phyloP scores from a whole-genome alignment of 1,140 invertebrate species.

The Zophobas atratus region DNA sequence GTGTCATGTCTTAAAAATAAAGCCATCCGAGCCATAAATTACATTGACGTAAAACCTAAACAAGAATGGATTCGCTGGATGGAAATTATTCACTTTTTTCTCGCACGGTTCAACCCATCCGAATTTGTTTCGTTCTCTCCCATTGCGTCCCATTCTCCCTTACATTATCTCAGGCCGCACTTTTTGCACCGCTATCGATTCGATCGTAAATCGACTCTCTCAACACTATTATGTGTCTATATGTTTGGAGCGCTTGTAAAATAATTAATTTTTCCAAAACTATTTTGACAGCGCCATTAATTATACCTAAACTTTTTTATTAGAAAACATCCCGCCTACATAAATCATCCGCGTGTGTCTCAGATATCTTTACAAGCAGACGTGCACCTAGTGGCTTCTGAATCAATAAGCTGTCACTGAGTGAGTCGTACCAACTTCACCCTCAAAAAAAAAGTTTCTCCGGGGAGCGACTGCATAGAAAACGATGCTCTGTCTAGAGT shows the following conservation, averaged over 20 bases:
- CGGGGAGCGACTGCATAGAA: neutral
- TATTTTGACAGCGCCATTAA: neutral
- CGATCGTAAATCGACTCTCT: constrained; percentile 37
- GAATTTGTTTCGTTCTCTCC: constrained; percentile 37
- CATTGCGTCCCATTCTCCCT: constrained; percentile 24
- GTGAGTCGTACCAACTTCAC: no score
- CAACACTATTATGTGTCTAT: constrained; percentile 8
- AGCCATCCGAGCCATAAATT: constrained; percentile 12
- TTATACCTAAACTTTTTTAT: no score
- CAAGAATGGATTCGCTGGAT: constrained; percentile 4
- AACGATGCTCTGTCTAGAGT: no score
- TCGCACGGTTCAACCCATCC: constrained; percentile 16
- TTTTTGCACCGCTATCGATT: constrained; percentile 39
- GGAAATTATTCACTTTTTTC: constrained; percentile 28
- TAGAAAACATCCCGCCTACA: no score
- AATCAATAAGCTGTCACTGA: no score
- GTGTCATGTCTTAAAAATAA: no score
- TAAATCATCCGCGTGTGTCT: no score
- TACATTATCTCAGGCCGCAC: constrained; percentile 31
- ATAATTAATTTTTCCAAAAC: no score
- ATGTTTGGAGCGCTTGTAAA: no score
- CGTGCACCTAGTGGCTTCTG: no score
- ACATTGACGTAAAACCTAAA: constrained; percentile 2
- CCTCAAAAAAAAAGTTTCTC: neutral
- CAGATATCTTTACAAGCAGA: no score